Evolutionary conservation across 2,888 invertebrate species (phyloP).

Genomic region (Gymnoscelis rufifasciata): DNA sequence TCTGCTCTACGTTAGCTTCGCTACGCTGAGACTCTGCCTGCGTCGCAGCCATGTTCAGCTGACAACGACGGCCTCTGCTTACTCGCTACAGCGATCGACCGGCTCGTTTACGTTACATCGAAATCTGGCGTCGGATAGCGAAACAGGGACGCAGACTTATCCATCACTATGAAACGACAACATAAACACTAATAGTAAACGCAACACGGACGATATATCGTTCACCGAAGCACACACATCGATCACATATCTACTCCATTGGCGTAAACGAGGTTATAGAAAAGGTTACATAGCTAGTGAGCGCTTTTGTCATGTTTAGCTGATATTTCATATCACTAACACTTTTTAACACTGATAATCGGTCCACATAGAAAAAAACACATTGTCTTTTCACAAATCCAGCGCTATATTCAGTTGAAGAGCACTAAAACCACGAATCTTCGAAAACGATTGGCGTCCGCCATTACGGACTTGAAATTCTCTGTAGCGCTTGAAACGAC

Average conservation of each 20-base stretch:
- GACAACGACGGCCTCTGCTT: conserved; percentile 77
- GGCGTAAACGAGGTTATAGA: conserved; percentile 88
- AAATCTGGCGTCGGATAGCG: conserved; percentile 77
- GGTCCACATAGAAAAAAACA: conserved; percentile 59
- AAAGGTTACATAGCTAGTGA: conserved; percentile 83
- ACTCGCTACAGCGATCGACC: conserved; percentile 81
- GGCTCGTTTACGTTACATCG: conserved; percentile 79
- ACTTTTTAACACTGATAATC: conserved; percentile 61
- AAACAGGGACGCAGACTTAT: conserved; percentile 77
- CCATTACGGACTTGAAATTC: conserved; percentile 77
- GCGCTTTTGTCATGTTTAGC: conserved; percentile 77
- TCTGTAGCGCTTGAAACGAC: conserved; percentile 71
- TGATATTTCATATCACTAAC: conserved; percentile 74
- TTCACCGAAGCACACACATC: conserved; percentile 86
- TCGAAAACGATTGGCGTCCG: conserved; percentile 78
- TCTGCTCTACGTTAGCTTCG: conserved; percentile 84
- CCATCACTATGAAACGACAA: conserved; percentile 73
- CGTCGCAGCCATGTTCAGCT: conserved; percentile 90
- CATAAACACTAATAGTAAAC: conserved; percentile 68
- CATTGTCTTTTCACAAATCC: conserved; percentile 57
- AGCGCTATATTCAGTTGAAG: conserved; percentile 63
- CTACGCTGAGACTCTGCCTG: conserved; percentile 90
- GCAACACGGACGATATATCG: conserved; percentile 78
- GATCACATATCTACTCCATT: conserved; percentile 87
- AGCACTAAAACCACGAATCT: conserved; percentile 78